Base-by-base conservation (phyloP, 1,140 invertebrate genomes). In the Neotoxoptera formosana region DNA sequence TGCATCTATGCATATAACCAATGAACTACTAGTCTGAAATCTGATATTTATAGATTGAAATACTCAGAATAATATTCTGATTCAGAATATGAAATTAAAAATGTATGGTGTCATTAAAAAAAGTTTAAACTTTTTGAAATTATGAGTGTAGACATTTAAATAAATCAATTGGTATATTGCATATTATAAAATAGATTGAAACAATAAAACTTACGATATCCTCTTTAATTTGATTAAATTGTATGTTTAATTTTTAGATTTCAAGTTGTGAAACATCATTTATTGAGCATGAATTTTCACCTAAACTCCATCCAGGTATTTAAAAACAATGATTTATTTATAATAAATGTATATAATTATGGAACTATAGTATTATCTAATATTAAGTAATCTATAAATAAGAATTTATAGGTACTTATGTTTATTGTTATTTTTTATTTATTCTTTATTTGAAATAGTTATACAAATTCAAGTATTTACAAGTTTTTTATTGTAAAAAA, bases 221-320 rank as follows among this genome's bases (percentile, higher is more conserved):
- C 14, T n/a, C 30, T n/a, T 11, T 76, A 76, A 76, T 76, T 76
- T 67, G 11, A 67, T 67, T 67, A n/a, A 41, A 84, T 84, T 45
- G 4, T 25, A 23, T 41, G 36, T 25, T 56, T 60, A 30, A 30
- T 67, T 90, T 67, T 41, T 67, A 90, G 89, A 30, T 90, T 84
- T 93, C 91, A 30, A 93, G 81, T 56, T 93, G 91, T 86, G 91
- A 86, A 30, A 93, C 91, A 84, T 92, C 91, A 53, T 92, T 92
- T 36, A 92, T 83, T 81, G 91, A 92, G 51, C 21, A 92, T 34
- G 76, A 93, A 56, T 48, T 93, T 56, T 93, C 81, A 7, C 91
- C 81, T 2, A 93, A 93, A 93, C 91, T 93, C 11, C 91, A 86
- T 93, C 81, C 81, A 93, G 91, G 91, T 93, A 93, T 51, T 91